Evolutionary conservation across 2,113 vertebrate species (phyloP).

Genomic region (Amblyornis subalaris): DNA sequence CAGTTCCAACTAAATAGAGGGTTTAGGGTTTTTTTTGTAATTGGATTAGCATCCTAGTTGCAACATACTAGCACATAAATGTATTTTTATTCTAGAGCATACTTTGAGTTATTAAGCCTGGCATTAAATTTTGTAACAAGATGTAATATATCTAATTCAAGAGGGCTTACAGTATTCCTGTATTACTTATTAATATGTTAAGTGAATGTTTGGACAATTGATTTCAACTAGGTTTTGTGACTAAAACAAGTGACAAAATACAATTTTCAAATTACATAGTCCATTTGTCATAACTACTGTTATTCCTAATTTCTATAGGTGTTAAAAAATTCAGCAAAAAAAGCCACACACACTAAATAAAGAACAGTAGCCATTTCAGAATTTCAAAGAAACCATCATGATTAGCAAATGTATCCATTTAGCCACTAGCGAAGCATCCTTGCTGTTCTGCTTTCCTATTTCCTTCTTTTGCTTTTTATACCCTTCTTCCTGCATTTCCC

Average conservation of each 20-base stretch:
- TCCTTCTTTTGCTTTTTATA: not conserved
- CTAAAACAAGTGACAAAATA: conserved; percentile 56
- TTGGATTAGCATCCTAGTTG: not conserved
- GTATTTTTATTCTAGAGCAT: conserved; percentile 11
- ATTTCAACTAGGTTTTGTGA: conserved; percentile 45
- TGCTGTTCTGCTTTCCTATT: not conserved
- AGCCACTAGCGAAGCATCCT: not conserved
- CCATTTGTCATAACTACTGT: conserved; percentile 31
- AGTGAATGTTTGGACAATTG: conserved; percentile 59
- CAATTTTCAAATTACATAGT: conserved; percentile 49
- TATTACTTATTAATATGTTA: conserved; percentile 64
- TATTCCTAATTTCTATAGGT: conserved; percentile 12
- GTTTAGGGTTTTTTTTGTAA: not conserved
- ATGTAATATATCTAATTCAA: conserved; percentile 60
- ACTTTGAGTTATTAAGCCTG: conserved; percentile 58
- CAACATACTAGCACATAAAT: not conserved
- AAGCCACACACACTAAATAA: not conserved
- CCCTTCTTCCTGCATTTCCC: not conserved
- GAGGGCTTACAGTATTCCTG: conserved; percentile 38
- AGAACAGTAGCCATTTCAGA: not conserved
- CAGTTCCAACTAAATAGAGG: not conserved
- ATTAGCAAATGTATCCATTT: not conserved
- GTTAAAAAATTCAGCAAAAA: conserved; percentile 31
- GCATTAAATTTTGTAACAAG: conserved; percentile 51
- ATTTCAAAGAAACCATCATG: not conserved